phyloP scores from a whole-genome alignment of 2,797 vertebrate genomes.

The Pempheris klunzingeri region DNA sequence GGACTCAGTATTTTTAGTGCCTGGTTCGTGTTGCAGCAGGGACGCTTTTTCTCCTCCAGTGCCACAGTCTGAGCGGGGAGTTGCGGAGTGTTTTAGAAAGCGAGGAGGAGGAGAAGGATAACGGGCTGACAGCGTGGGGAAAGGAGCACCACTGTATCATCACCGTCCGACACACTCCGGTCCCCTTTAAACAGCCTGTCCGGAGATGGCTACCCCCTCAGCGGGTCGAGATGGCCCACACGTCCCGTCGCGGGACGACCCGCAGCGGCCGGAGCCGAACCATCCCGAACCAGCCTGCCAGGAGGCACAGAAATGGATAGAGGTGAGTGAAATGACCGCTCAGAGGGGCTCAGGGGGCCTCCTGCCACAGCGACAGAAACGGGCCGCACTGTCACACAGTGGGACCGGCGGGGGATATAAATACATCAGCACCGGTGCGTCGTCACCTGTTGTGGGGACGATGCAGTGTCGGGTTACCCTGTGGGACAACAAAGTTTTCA shows the following conservation, averaged over 20 bases:
- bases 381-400: constrained; percentile 39
- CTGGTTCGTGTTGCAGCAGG: constrained; percentile 69
- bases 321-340: constrained; percentile 86
- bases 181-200: constrained; percentile 11
- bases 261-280: constrained; percentile 74
- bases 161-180: constrained; percentile 38
- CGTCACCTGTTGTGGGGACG: constrained; percentile 81
- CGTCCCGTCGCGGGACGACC: constrained; percentile 77
- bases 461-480: constrained; percentile 72
- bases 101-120: constrained; percentile 44
- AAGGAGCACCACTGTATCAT: constrained; percentile 16
- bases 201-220: constrained; percentile 90
- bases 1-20: constrained; percentile 74
- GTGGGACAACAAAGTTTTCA: constrained; percentile 66
- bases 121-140: constrained; percentile 45
- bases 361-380: constrained; percentile 26
- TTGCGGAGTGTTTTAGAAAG: background rate
- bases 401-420: constrained; percentile 68
- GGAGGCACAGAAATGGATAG: constrained; percentile 97
- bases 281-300: constrained; percentile 88
- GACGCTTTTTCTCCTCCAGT: too few relatives aligned
- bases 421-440: constrained; percentile 73
- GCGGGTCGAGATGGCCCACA: constrained; percentile 78
- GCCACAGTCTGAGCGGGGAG: too few relatives aligned
- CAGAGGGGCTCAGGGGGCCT: constrained; percentile 23